Conservation (phyloP, 2,888 invertebrate genomes). For the Drosophila recens region DNA sequence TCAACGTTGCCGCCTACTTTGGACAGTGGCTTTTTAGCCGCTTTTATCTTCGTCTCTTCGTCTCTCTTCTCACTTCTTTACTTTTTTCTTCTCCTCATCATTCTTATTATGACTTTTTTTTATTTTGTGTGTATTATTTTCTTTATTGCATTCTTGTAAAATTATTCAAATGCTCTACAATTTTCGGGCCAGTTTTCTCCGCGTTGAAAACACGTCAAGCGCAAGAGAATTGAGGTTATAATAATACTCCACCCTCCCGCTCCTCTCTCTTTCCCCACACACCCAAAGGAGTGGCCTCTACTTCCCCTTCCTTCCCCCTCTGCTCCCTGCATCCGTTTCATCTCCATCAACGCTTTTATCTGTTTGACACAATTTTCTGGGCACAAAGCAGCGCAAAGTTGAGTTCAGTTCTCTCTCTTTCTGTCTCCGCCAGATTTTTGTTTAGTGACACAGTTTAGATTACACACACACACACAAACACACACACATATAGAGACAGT, state of each 20-base stretch:
- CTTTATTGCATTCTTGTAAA: constrained; percentile 78
- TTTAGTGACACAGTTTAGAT: constrained; percentile 81
- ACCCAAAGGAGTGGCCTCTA: constrained; percentile 32
- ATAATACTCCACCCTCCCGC: constrained; percentile 60
- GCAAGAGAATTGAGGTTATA: constrained; percentile 74
- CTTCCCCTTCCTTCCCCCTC: not conserved
- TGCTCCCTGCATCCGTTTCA: constrained; percentile 21
- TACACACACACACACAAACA: constrained; percentile 47
- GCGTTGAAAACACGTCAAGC: constrained; percentile 44
- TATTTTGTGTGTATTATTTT: constrained; percentile 31
- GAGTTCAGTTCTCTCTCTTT: constrained; percentile 33
- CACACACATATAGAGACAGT: constrained; percentile 20
- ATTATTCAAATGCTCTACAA: constrained; percentile 81
- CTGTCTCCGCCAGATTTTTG: constrained; percentile 60
- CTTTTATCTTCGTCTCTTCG: constrained; percentile 40
- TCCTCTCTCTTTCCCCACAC: not conserved
- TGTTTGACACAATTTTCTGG: constrained; percentile 80
- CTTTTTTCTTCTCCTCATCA: constrained; percentile 8
- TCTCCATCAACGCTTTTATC: constrained; percentile 66
- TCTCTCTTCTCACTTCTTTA: constrained; percentile 1
- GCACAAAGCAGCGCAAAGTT: constrained; percentile 69
- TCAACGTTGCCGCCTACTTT: constrained; percentile 76
- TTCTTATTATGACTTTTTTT: constrained; percentile 10
- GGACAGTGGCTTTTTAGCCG: constrained; percentile 58
- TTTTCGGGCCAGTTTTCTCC: constrained; percentile 80